Base-by-base conservation (phyloP, 2,888 invertebrate species). In the Eulithis testata region DNA sequence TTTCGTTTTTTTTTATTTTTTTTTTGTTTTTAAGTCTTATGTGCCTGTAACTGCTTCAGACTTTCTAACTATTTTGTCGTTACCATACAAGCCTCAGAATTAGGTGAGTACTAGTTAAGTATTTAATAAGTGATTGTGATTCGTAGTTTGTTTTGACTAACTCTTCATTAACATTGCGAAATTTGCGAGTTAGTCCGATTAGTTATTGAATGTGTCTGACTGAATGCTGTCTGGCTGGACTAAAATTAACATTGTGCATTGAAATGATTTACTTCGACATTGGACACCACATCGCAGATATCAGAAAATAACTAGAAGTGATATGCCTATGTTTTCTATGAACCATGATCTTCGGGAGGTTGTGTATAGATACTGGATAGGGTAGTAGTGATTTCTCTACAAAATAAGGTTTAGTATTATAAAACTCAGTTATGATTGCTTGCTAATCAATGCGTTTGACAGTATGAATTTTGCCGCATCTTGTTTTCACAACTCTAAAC, bases 221-320 rank as follows among this genome's bases (percentile, higher is more conserved):
- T 59, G 44, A 21, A 12, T 14, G 14, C 36, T 11, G 49, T 56
- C 65, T 61, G 43, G 51, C 37, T 36, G 50, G 54, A 61, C 58
- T 14, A 53, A 58, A 61, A 58, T 54, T 65, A 50, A 61, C 36
- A 56, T 36, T 51, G 62, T 40, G 21, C 61, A 43, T 49, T 56
- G 37, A 53, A 45, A 56, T 58, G 44, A 65, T 57, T 61, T 56
- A 65, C 49, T 57, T 53, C 14, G 40, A 27, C 43, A 61, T 45
- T 36, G 47, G 52, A 60, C 55, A 65, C 27, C 11, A 37, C 27
- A 50, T n/a, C n/a, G 40, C 37, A n/a, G 21, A 53, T 14, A 31
- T 36, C 60, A 44, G 21, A 44, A 27, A 7, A 43, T 27, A n/a
- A 27, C 12, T 49, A 11, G 55, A 62, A 49, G 11, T 55, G 50